These are phyloP conservation scores for Dromaius novaehollandiae DNA, from an alignment of 2,113 vertebrate species.

Conservation along the genomic window DNA sequence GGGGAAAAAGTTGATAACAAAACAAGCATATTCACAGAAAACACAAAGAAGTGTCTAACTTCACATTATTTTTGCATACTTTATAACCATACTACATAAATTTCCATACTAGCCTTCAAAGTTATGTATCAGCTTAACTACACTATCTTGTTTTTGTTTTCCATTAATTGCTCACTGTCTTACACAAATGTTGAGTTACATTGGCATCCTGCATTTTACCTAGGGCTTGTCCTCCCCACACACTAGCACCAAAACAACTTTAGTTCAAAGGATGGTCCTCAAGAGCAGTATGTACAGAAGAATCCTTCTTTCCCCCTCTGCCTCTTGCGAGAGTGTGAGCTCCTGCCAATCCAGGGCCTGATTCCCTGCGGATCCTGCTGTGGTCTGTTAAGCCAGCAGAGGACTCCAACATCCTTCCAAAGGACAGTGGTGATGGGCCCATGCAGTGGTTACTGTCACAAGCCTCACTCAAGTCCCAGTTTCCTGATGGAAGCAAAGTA, in stretches of 20 bases:
- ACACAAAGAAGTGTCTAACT: neutral
- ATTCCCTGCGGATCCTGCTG: neutral
- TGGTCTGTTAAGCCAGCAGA: neutral
- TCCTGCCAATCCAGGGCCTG: rapidly evolving
- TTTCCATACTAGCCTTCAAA: slow-evolving; percentile 43
- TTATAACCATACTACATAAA: neutral
- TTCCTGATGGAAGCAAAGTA: neutral
- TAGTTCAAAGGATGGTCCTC: neutral
- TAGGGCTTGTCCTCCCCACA: neutral
- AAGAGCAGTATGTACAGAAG: neutral
- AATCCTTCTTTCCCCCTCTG: neutral
- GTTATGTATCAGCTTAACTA: slow-evolving; percentile 32
- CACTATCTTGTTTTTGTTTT: neutral
- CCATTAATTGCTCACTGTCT: slow-evolving; percentile 10
- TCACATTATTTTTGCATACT: slow-evolving; percentile 38
- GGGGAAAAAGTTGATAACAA: slow-evolving; percentile 49
- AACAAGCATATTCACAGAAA: slow-evolving; percentile 18
- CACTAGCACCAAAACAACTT: neutral
- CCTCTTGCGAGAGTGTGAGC: rapidly evolving
- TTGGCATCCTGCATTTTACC: neutral
- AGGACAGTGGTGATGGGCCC: too few species aligned
- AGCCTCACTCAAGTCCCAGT: neutral
- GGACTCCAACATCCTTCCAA: neutral
- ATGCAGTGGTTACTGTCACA: neutral
- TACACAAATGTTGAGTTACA: neutral